Evolutionary conservation across 1,140 invertebrate species (phyloP), one percentile per base, ranked within the genome.

Genomic region (Drosophila funebris): DNA sequence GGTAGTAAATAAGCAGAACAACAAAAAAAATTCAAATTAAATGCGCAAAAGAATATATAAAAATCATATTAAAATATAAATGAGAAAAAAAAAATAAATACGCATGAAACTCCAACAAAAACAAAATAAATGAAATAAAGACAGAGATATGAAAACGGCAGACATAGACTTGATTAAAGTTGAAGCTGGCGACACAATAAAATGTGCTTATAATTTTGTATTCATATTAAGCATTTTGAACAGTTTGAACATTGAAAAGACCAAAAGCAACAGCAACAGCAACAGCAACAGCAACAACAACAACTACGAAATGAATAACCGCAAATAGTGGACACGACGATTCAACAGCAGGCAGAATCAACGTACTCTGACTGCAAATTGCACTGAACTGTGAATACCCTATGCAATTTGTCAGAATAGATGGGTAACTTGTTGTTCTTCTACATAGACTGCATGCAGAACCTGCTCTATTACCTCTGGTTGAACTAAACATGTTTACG

Each of bases 21-120:
- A 70, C 20, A 44, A 33, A 53, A 58, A 1, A 48, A 70, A 73
- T 69, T 69, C 43, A 85, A 85, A 78, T 81, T 46, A 75, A 81
- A 82, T 78, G 67, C 74, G 74, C 70, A 78, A 85, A 75, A 78
- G 70, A 78, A 66, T 87, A 81, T 44, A 79, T 76, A 76, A 73
- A 61, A 76, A 66, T 60, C 69, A 61, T 56, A 63, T 52, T 56
- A 67, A 76, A 61, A 72, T 22, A 57, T 3, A 41, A 31, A 7
- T 4, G 27, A 18, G 33, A 9, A 11, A 41, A 36, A 24, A 70
- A 53, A 36, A 41, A 7, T 2, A 57, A 48, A 43, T 9, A 8
- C 33, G 9, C 4, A 43, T 22, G 29, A 68, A 68, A 60, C 44
- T 16, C 13, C 14, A n/a, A 31, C 27, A 33, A 44, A 62, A 20